phyloP scores from a whole-genome alignment of 2,113 vertebrate genomes.

The Zeus faber region DNA sequence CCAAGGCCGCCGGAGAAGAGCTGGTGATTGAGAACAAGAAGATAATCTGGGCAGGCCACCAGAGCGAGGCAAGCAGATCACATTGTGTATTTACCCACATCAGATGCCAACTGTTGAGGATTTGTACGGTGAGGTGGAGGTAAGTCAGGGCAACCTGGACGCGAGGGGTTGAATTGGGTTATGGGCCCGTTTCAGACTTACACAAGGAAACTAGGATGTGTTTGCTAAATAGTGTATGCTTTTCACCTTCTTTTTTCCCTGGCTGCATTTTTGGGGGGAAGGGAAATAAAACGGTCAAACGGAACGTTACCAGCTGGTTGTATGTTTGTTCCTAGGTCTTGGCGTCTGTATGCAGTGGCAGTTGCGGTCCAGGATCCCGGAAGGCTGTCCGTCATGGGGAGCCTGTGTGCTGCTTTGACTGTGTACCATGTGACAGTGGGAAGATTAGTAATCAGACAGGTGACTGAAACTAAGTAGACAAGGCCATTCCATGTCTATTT shows the following conservation, averaged over 20 bases:
- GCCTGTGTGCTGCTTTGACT: conserved; percentile 80
- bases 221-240: too few relatives aligned
- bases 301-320: too few relatives aligned
- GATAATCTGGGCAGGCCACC: conserved; percentile 68
- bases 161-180: conserved; percentile 23
- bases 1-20: conserved; percentile 60
- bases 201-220: too few relatives aligned
- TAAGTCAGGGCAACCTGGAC: conserved; percentile 50
- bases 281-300: too few relatives aligned
- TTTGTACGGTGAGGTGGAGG: conserved; percentile 72
- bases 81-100: conserved; percentile 74
- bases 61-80: conserved; percentile 74
- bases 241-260: too few relatives aligned
- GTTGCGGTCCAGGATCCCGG: conserved; percentile 72
- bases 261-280: too few relatives aligned
- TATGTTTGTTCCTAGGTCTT: conserved; percentile 58
- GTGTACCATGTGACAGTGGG: conserved; percentile 76
- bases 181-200: too few relatives aligned
- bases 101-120: conserved; percentile 72
- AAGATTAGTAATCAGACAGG: conserved; percentile 78
- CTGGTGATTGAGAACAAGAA: conserved; percentile 66
- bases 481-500: too few relatives aligned
- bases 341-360: conserved; percentile 70
- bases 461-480: too few relatives aligned
- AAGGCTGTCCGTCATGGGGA: conserved; percentile 74